phyloP scores from a whole-genome alignment of 2,888 invertebrate genomes.

The Melanargia galathea region DNA sequence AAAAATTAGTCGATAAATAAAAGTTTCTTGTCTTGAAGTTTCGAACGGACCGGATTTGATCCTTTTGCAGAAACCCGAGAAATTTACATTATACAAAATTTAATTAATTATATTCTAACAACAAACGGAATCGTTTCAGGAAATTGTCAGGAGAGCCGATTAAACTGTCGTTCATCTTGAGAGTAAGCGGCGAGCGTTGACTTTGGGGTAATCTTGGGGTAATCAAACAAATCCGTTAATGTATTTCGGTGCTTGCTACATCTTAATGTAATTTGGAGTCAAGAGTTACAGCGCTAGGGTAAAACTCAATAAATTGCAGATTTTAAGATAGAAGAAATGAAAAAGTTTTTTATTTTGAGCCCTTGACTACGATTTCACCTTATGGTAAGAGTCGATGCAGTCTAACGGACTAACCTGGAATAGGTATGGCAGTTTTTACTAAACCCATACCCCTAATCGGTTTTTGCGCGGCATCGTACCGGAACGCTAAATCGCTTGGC shows the following conservation, averaged over 20 bases:
- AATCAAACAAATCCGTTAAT: slow-evolving; percentile 11
- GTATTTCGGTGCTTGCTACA: slow-evolving; percentile 4
- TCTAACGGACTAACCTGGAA: too few species aligned
- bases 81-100: neutral
- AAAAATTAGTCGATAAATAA: neutral
- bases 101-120: slow-evolving; percentile 8
- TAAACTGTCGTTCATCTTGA: slow-evolving; percentile 15
- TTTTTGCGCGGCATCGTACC: too few species aligned
- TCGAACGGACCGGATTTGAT: slow-evolving; percentile 1
- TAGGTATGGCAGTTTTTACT: too few species aligned
- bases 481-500: too few species aligned
- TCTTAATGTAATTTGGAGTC: slow-evolving; percentile 12
- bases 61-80: slow-evolving; percentile 4
- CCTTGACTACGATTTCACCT: too few species aligned
- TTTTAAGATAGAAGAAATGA: neutral
- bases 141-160: slow-evolving; percentile 14
- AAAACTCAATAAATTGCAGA: slow-evolving; percentile 4
- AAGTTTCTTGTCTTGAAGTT: slow-evolving; percentile 5
- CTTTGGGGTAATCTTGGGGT: neutral
- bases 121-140: slow-evolving; percentile 3
- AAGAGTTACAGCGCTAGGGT: neutral
- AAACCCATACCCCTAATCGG: too few species aligned
- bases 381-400: too few species aligned
- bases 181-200: neutral
- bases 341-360: too few species aligned